Percentiles rank a stretch among this genome's conserved stretches.
Evolutionary conservation across 2,888 invertebrate species (phyloP).

Genomic region (Cylloceria caligata): DNA sequence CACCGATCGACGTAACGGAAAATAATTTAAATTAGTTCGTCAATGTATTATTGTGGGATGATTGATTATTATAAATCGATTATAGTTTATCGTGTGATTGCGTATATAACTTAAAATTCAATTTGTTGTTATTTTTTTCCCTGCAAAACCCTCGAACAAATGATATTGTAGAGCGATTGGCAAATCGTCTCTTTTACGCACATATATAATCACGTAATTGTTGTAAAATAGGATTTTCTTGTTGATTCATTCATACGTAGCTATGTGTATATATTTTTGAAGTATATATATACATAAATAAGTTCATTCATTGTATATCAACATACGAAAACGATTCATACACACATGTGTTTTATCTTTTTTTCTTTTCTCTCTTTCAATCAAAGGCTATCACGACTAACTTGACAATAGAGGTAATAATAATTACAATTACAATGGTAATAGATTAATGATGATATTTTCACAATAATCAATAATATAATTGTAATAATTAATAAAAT

Average conservation of each 20-base stretch:
- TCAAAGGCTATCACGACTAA: constrained; percentile 61
- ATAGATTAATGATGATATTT: constrained; percentile 55
- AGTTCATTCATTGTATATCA: constrained; percentile 49
- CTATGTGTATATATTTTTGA: constrained; percentile 25
- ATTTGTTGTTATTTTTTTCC: not conserved
- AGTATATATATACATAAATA: constrained; percentile 47
- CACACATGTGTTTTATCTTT: constrained; percentile 34
- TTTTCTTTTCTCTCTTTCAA: constrained; percentile 36
- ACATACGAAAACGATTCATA: constrained; percentile 60
- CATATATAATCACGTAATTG: constrained; percentile 14
- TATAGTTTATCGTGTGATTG: constrained; percentile 25
- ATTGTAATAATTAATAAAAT: constrained; percentile 57
- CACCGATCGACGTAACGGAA: constrained; percentile 39
- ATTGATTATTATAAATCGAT: constrained; percentile 22
- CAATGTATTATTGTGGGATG: constrained; percentile 14
- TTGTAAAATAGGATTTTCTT: constrained; percentile 44
- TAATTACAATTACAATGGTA: constrained; percentile 63
- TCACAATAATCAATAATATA: constrained; percentile 50
- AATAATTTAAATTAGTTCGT: constrained; percentile 7
- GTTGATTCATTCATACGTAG: constrained; percentile 11
- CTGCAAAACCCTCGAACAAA: not conserved
- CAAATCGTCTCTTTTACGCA: not conserved
- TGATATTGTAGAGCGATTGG: constrained; percentile 4
- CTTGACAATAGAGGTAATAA: constrained; percentile 58
- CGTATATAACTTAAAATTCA: constrained; percentile 31